Evolutionary conservation across 2,797 vertebrate species (phyloP), one percentile per base, ranked within the genome.

Genomic region (Silurus aristotelis): DNA sequence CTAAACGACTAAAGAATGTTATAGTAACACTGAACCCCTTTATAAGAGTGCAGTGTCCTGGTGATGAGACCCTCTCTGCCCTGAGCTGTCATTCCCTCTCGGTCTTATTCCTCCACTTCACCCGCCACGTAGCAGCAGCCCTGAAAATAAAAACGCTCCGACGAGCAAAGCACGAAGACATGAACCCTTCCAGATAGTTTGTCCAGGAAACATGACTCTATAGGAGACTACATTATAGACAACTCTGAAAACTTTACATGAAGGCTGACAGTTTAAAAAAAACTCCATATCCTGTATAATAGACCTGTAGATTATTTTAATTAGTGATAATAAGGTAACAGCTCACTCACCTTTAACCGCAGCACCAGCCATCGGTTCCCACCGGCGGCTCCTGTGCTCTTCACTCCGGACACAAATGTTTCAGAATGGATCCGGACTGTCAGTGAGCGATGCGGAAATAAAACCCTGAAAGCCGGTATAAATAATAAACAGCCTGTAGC

Each of bases 271-370:
- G 6, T 56, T 56, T 8, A 10, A n/a, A 13, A 75, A 55, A 52
- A 52, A 9, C 6, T 38, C 38, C 38, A 38, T 7, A 55, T 52
- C 46, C n/a, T 15, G n/a, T 55, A 20, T 70, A 43, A 72, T 0
- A 7, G 5, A n/a, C 1, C 13, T 55, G 48, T 55, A 27, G 25
- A 27, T 25, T 0, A 48, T 27, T 48, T 48, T 5, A 80, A 38
- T 17, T 1, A 25, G 14, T 25, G 43, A 48, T 66, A 52, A 22
- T 73, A 83, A 64, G 17, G 5, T 15, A 27, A 19, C 14, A 2
- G 6, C 73, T 78, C 31, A 66, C 88, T 71, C 58, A 88, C 87
- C 85, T 85, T 83, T 66, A 88, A 25, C 67, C 46, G 19, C 80
- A 85, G 1, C 72, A 86, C 22, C 66, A 71, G 25, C 64, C 83